Conservation (phyloP, 2,888 invertebrate genomes). For the Caradrina kadenii region DNA sequence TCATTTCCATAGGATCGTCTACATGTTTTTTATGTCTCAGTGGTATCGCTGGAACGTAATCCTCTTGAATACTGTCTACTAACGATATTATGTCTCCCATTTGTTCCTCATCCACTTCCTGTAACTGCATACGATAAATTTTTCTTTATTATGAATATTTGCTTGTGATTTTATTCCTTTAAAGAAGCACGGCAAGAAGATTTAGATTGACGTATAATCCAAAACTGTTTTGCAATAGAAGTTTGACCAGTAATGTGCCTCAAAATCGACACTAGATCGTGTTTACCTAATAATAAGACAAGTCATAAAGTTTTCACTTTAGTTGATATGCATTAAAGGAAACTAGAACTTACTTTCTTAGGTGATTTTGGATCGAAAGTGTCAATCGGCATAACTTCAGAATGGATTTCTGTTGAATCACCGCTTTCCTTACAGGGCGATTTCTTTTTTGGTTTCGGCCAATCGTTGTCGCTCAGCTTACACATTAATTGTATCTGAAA, state of each 20-base stretch:
- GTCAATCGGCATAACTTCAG: constrained; percentile 76
- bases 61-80: constrained; percentile 87
- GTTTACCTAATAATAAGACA: too few relatives aligned
- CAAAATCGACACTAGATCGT: too few relatives aligned
- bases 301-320: background rate
- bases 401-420: constrained; percentile 76
- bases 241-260: too few relatives aligned
- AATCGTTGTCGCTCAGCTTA: constrained; percentile 80
- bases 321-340: background rate
- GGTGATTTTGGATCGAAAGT: constrained; percentile 55
- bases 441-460: constrained; percentile 71
- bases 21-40: constrained; percentile 77
- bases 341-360: constrained; percentile 61
- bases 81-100: constrained; percentile 87
- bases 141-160: background rate
- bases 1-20: constrained; percentile 71
- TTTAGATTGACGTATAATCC: too few relatives aligned
- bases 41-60: constrained; percentile 83
- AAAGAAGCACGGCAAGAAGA: too few relatives aligned
- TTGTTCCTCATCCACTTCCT: constrained; percentile 81
- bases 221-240: too few relatives aligned
- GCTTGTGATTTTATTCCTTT: too few relatives aligned
- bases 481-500: constrained; percentile 81
- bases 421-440: constrained; percentile 75
- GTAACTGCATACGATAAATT: background rate